Evolutionary conservation across 2,888 invertebrate species (phyloP).

Genomic region (Plebejus anna): DNA sequence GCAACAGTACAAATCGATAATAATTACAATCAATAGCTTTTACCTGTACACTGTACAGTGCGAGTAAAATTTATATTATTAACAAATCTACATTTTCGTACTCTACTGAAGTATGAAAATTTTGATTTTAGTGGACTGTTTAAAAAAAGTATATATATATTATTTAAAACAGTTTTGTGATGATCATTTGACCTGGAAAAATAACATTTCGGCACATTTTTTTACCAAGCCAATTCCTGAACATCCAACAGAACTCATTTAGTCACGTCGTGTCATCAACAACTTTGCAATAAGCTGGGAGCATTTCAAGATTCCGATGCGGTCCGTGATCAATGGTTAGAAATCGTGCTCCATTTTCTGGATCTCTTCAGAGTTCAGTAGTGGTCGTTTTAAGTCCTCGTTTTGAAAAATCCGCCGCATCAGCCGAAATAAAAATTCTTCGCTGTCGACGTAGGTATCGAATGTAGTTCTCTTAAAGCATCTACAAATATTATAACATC

Average conservation of each 20-base stretch:
- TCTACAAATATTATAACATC: no score
- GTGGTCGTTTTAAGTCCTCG: not conserved
- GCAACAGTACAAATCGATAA: not conserved
- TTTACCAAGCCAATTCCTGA: not conserved
- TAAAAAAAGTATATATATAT: no score
- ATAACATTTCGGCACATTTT: not conserved
- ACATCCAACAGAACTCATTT: not conserved
- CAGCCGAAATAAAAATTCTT: not conserved
- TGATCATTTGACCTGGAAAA: not conserved
- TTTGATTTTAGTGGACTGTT: no score
- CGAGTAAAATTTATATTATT: no score
- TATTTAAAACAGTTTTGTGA: not conserved
- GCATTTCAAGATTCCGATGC: slow-evolving; percentile 11
- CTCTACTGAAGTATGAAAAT: no score
- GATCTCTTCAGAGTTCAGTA: not conserved
- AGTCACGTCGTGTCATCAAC: not conserved
- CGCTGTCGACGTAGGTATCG: not conserved
- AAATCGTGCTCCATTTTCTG: slow-evolving; percentile 9
- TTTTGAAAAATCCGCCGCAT: not conserved
- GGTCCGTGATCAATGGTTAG: slow-evolving; percentile 19
- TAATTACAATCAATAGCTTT: not conserved
- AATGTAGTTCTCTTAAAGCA: no score
- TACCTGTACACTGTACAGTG: not conserved
- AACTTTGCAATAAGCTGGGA: slow-evolving; percentile 11
- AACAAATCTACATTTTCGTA: no score